Base-by-base conservation (phyloP, 35 echinoderm and acorn worm genomes). In the Apostichopus japonicus region DNA sequence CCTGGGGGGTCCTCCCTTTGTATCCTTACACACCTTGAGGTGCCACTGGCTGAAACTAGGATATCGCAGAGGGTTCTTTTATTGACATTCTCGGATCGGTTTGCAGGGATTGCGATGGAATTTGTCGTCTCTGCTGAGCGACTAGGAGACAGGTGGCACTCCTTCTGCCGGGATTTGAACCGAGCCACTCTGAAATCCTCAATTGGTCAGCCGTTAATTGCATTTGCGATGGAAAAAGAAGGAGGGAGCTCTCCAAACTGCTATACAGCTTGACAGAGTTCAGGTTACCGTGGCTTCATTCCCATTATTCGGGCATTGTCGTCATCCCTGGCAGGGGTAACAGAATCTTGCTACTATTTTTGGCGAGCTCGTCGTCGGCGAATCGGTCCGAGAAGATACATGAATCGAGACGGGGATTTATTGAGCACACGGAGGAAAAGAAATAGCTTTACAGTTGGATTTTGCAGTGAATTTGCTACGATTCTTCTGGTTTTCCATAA, bases 181-280 rank as follows among this genome's bases (percentile, higher is more conserved):
- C 16, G 22, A 75, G 22, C 71, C 71, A 75, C 71, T 75, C 71
- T 75, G 71, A 84, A 84, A 80, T 80, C 33, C 33, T 53, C 78
- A 14, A 80, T 57, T 57, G 81, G 81, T 84, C 81, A 84, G 54
- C 21, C 81, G 17, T 84, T 84, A 84, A 84, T 84, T 84, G 81
- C 81, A 84, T 84, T 84, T 84, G 71, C n/a, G 16, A 84, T 55
- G 54, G 54, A 57, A 84, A 24, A 84, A 1, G 55, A 58, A 84
- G 81, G 81, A 84, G 81, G 81, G 56, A 59, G 56, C 81, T 57
- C 81, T 84, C 10, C 22, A 61, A 61, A 61, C 57, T 0, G 57
- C 57, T 61, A 61, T 61, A 44, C 4, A 61, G 57, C 57, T 61
- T 13, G 7, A 61, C 13, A 61, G 8, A 61, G 57, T 61, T 61